Evolutionary conservation across 1,140 invertebrate species (phyloP).

Genomic region (Protaetia brevitarsis): DNA sequence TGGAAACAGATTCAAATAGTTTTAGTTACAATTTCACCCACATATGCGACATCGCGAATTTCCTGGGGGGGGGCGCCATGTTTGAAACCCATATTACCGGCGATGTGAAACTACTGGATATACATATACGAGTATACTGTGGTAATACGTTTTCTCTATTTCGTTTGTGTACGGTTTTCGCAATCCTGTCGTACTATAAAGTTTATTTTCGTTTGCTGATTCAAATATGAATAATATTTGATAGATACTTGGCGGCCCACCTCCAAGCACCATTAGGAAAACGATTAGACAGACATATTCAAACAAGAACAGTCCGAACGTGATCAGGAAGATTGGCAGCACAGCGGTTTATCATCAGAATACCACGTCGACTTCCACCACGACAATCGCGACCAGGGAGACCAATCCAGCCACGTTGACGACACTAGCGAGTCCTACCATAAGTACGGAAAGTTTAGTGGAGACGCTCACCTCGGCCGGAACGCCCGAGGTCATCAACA

Average conservation of each 20-base stretch:
- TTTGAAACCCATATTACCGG: too few species aligned
- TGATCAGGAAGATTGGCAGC: constrained; percentile 31
- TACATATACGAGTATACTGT: too few species aligned
- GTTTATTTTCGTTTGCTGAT: too few species aligned
- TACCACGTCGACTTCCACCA: not conserved
- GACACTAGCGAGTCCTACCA: not conserved
- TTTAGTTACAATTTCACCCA: too few species aligned
- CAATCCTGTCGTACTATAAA: too few species aligned
- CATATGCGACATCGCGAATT: too few species aligned
- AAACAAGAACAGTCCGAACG: constrained; percentile 4
- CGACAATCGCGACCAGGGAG: not conserved
- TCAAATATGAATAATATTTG: too few species aligned
- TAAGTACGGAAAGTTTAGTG: constrained; percentile 4
- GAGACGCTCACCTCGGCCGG: constrained; percentile 28
- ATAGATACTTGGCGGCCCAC: not conserved
- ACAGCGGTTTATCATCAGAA: constrained; percentile 24
- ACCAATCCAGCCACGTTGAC: constrained; percentile 13
- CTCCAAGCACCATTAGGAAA: constrained; percentile 25
- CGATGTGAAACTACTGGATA: too few species aligned
- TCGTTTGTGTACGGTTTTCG: too few species aligned
- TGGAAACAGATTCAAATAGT: too few species aligned
- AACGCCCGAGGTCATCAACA: constrained; percentile 24
- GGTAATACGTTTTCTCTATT: too few species aligned
- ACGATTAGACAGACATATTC: constrained; percentile 15
- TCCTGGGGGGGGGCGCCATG: too few species aligned